These are phyloP conservation scores for Acanthopagrus latus DNA, from an alignment of 2,797 vertebrate species.

Conservation along the genomic window DNA sequence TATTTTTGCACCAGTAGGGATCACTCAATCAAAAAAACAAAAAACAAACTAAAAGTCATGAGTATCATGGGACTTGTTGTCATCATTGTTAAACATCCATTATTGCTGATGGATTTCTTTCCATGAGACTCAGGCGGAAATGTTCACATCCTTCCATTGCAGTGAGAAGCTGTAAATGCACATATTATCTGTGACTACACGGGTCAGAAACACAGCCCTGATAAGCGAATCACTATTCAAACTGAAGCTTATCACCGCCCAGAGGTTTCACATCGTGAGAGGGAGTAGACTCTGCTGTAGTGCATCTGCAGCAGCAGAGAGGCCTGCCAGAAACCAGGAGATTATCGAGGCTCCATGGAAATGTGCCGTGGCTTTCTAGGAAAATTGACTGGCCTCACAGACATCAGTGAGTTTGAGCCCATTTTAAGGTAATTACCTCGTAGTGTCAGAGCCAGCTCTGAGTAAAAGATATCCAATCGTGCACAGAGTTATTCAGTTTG, in stretches of 20 bases:
- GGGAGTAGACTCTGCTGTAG: constrained; percentile 11
- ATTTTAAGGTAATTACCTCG: neutral
- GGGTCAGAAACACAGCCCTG: neutral
- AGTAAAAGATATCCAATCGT: neutral
- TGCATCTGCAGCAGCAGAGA: constrained; percentile 30
- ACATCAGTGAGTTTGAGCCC: neutral
- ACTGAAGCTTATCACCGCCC: neutral
- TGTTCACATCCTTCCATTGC: too few species aligned
- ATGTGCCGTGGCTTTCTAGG: neutral
- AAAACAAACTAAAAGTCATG: too few species aligned
- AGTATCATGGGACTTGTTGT: too few species aligned
- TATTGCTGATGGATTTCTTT: too few species aligned
- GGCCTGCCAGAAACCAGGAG: neutral
- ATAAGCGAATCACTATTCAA: neutral
- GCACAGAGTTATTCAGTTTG: neutral
- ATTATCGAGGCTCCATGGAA: constrained; percentile 5
- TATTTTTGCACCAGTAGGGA: too few species aligned
- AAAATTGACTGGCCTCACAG: constrained; percentile 3
- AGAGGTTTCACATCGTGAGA: neutral
- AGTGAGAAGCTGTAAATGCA: neutral
- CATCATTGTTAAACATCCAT: too few species aligned
- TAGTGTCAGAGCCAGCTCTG: neutral
- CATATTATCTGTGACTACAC: neutral
- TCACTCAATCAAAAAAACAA: too few species aligned
- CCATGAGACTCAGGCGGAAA: too few species aligned